phyloP scores from a whole-genome alignment of 2,113 vertebrate species.

The Stictonetta naevosa region DNA sequence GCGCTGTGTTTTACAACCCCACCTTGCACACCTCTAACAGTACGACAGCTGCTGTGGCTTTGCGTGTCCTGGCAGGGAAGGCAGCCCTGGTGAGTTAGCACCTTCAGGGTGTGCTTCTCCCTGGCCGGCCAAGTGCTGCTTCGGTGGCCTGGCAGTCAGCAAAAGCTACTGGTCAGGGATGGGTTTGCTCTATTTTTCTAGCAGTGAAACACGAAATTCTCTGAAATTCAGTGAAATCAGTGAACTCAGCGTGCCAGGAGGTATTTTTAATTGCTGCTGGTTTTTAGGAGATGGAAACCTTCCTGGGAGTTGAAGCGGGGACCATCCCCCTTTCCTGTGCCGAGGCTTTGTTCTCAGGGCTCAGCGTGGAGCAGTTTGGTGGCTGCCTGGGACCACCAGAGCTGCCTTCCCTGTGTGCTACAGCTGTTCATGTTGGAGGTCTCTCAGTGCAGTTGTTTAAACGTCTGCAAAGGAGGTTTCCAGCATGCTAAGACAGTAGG shows the following conservation, averaged over 20 bases:
- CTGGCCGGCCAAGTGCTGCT: neutral
- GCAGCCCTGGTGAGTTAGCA: neutral
- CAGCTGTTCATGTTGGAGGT: constrained; percentile 50
- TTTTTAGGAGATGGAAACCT: neutral
- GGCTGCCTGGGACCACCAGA: constrained; percentile 46
- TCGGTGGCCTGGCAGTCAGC: neutral
- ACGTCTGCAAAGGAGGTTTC: neutral
- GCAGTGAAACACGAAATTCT: neutral
- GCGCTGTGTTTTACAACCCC: neutral
- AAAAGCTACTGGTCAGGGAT: neutral
- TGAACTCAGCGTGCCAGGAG: neutral
- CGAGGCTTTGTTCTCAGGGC: constrained; percentile 18
- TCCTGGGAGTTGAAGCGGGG: neutral
- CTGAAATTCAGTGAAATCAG: neutral
- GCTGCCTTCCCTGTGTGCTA: neutral
- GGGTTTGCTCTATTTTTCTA: neutral
- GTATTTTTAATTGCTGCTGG: neutral
- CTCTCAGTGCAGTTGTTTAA: constrained; percentile 44
- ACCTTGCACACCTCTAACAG: neutral
- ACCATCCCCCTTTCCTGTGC: neutral
- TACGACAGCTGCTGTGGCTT: neutral
- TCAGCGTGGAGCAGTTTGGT: neutral
- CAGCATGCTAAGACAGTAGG: constrained; percentile 39
- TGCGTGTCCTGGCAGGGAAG: neutral
- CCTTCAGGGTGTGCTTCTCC: neutral